A percentile compares a stretch with the other conserved stretches of the same genome.
phyloP scores from a whole-genome alignment of 2,888 invertebrate species.

The Limnephilus lunatus region DNA sequence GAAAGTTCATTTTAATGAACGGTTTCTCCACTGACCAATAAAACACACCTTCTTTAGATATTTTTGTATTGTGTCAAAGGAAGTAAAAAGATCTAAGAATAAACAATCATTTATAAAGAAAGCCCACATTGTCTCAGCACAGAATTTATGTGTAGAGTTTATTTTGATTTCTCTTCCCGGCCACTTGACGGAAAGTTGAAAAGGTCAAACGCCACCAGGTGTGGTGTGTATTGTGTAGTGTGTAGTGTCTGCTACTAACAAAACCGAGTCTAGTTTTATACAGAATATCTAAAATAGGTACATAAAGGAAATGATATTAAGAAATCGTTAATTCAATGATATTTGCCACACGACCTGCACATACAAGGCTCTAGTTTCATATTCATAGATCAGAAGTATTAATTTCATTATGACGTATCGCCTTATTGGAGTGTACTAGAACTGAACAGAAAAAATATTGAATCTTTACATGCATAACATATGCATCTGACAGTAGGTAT shows the following conservation, averaged over 20 bases:
- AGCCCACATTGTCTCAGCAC: background rate
- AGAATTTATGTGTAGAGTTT: background rate
- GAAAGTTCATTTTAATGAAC: background rate
- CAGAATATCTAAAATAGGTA: background rate
- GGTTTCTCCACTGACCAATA: background rate
- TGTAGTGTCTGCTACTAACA: background rate
- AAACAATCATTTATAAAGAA: background rate
- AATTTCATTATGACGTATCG: background rate
- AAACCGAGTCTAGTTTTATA: background rate
- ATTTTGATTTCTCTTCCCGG: background rate
- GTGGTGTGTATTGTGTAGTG: background rate
- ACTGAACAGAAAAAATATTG: too few species aligned
- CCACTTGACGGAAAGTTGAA: background rate
- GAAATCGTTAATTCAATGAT: background rate
- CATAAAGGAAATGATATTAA: background rate
- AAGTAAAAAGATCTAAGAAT: background rate
- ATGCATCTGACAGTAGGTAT: background rate
- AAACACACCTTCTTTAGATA: background rate
- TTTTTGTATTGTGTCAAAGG: background rate
- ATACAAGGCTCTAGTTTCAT: background rate
- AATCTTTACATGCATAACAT: background rate
- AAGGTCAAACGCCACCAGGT: background rate
- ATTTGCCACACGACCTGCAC: background rate
- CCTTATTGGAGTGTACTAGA: background rate
- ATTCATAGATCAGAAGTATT: background rate